Conservation (phyloP, 2,797 vertebrate genomes). For the Cryptoblepharus egeriae region DNA sequence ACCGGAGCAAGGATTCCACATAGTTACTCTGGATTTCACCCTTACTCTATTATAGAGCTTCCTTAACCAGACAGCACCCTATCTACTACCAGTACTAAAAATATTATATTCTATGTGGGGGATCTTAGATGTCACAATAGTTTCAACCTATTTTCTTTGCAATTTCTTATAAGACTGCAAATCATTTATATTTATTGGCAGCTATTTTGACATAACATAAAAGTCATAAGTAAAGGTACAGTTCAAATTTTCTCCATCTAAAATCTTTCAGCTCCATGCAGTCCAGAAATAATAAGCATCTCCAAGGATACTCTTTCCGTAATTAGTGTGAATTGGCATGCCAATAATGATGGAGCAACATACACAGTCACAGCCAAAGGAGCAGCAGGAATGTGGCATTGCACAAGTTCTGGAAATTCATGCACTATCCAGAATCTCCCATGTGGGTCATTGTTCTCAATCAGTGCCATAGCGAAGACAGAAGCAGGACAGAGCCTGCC, state of each 20-base stretch:
- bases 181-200: background rate
- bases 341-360: conserved; percentile 77
- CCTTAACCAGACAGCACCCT: background rate
- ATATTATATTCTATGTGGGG: background rate
- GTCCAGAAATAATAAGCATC: conserved; percentile 81
- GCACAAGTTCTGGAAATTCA: conserved; percentile 74
- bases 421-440: conserved; percentile 79
- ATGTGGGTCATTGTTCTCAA: conserved; percentile 85
- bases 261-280: conserved; percentile 86
- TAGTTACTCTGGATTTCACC: too few species aligned
- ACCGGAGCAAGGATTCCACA: too few species aligned
- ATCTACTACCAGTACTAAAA: background rate
- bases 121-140: background rate
- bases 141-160: background rate
- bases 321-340: conserved; percentile 81
- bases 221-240: background rate
- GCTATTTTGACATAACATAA: background rate
- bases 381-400: conserved; percentile 67
- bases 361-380: conserved; percentile 81
- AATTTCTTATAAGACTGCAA: background rate
- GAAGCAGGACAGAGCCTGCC: conserved; percentile 84
- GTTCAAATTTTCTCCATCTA: conserved; percentile 31
- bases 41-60: background rate
- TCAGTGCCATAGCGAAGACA: conserved; percentile 81
- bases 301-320: conserved; percentile 71